Evolutionary conservation across 2,888 invertebrate species (phyloP).

Genomic region (Leptarthrus brevirostris): DNA sequence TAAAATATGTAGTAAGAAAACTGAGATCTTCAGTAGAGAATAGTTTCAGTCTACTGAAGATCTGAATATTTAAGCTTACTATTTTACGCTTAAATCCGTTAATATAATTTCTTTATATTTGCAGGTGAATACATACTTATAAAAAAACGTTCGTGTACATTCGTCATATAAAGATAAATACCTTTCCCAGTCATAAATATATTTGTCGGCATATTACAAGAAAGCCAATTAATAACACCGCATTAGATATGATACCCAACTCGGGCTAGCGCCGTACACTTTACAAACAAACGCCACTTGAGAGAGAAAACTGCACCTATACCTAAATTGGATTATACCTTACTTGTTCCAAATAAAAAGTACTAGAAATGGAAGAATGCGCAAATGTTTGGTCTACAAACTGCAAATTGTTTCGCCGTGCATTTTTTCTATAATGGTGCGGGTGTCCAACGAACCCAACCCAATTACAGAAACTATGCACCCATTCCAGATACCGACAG

Average conservation of each 20-base stretch:
- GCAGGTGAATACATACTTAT: too few species aligned
- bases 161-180: too few species aligned
- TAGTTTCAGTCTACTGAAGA: too few species aligned
- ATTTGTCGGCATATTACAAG: not conserved
- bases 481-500: not conserved
- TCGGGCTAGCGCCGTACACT: not conserved
- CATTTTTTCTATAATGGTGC: not conserved
- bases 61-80: too few species aligned
- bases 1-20: too few species aligned
- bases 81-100: too few species aligned
- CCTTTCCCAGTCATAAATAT: too few species aligned
- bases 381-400: constrained; percentile 35
- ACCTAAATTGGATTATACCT: constrained; percentile 15
- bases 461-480: not conserved
- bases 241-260: constrained; percentile 21
- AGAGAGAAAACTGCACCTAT: not conserved
- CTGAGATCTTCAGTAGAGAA: too few species aligned
- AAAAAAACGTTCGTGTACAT: too few species aligned
- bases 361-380: constrained; percentile 24
- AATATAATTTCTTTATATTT: too few species aligned
- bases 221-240: constrained; percentile 36
- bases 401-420: not conserved
- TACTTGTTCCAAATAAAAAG: constrained; percentile 16
- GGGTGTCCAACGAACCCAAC: constrained; percentile 23
- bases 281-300: not conserved